Base-by-base conservation (phyloP, 2,888 invertebrate genomes). In the Yponomeuta evonymella region DNA sequence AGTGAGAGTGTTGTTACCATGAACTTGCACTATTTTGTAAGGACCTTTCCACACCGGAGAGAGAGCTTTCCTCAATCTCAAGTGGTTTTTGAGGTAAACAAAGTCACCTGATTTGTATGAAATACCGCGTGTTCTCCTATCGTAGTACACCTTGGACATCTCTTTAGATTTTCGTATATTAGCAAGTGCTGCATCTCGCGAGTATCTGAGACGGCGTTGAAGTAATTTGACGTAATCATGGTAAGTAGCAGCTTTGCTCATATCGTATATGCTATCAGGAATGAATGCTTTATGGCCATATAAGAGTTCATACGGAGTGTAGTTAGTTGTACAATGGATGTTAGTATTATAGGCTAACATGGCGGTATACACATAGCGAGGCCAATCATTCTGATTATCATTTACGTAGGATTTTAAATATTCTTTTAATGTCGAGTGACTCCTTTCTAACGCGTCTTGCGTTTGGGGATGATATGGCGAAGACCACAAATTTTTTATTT, bases 201-300 rank as follows among this genome's bases (percentile, higher is more conserved):
- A 76, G 30, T 72, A 70, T 29, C 76, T 74, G 8, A 81, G 72
- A 67, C 70, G 48, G 29, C 51, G 23, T 23, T 70, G 65, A 23
- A 70, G 66, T 65, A 70, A 48, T 6, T 29, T 15, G 11, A 65
- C 65, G 48, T 70, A 70, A 10, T 70, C 70, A 11, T 65, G 70
- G 30, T 70, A 70, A 23, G 65, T 66, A 9, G 51, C 48, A 11
- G 12, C 70, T 48, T 30, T 4, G 12, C 15, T 5, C 11, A 72
- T 71, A 5, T 76, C 76, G 51, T 74, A 74, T 0, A 76, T 58
- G 0, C 79, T 77, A 73, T 71, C 73, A 11, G 83, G 81, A 8
- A 83, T 71, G 11, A 36, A 73, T 0, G 83, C 76, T 74, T 81
- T 81, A 69, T 76, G 73, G 5, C 82, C 83, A 72, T 81, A 86